Percentiles rank a stretch among this genome's conserved stretches.
These are phyloP conservation scores for Diarsia brunnea DNA, from an alignment of 2,888 invertebrate genomes.

Conservation along the genomic window DNA sequence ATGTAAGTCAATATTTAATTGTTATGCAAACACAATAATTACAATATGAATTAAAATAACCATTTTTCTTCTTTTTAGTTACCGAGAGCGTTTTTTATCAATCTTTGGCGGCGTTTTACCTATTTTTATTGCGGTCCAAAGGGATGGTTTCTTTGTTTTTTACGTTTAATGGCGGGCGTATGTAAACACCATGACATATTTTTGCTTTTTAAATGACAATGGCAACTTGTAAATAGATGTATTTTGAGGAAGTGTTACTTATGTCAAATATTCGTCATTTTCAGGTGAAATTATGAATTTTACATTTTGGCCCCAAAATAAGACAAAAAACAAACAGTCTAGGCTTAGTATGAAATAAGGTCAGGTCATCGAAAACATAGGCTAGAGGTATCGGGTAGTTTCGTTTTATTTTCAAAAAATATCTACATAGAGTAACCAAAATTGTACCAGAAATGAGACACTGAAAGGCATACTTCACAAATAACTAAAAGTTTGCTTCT, in stretches of 20 bases:
- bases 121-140: slow-evolving; percentile 59
- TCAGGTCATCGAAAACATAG: too few relatives aligned
- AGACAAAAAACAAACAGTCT: neutral
- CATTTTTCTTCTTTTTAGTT: slow-evolving; percentile 38
- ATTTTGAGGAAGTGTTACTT: neutral
- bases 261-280: neutral
- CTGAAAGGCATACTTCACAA: too few relatives aligned
- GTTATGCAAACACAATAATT: slow-evolving; percentile 78
- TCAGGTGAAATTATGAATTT: neutral
- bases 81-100: slow-evolving; percentile 47
- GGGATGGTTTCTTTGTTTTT: slow-evolving; percentile 27
- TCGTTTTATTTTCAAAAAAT: too few relatives aligned
- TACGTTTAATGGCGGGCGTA: slow-evolving; percentile 2
- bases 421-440: too few relatives aligned
- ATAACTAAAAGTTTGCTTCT: too few relatives aligned
- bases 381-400: too few relatives aligned
- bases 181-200: slow-evolving; percentile 14
- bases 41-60: slow-evolving; percentile 67
- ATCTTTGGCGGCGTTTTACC: slow-evolving; percentile 58
- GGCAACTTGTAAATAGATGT: neutral
- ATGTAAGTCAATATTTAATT: slow-evolving; percentile 70
- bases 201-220: neutral
- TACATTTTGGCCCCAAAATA: neutral
- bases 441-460: too few relatives aligned
- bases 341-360: neutral